These are phyloP conservation scores for Caenorhabditis drosophilae DNA, from an alignment of 2,888 invertebrate species.

Conservation along the genomic window DNA sequence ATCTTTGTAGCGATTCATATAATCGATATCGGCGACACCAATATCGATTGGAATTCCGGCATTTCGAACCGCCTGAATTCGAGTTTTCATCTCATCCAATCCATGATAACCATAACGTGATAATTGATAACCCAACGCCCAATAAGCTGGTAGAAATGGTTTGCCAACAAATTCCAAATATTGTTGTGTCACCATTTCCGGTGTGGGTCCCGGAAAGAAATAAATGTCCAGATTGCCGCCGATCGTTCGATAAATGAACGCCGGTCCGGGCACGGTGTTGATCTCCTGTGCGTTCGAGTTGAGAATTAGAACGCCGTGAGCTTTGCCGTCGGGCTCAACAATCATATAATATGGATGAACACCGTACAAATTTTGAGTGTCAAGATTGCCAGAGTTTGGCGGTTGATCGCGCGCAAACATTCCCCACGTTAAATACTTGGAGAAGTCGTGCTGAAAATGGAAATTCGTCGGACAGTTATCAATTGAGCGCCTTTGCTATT, in stretches of 20 bases:
- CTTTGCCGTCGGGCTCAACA: constrained; percentile 62
- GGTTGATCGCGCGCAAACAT: constrained; percentile 64
- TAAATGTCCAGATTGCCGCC: constrained; percentile 70
- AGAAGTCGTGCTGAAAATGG: constrained; percentile 61
- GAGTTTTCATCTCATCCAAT: constrained; percentile 50
- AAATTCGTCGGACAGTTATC: no score
- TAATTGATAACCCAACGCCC: constrained; percentile 69
- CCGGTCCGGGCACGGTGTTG: constrained; percentile 61
- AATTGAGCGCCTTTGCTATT: no score
- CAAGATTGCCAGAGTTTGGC: constrained; percentile 49
- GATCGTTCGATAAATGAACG: constrained; percentile 78
- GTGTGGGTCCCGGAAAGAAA: constrained; percentile 70
- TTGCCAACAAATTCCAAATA: constrained; percentile 58
- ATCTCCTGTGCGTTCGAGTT: constrained; percentile 66
- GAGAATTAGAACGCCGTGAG: constrained; percentile 64
- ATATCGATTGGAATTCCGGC: constrained; percentile 72
- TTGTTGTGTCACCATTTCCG: constrained; percentile 68
- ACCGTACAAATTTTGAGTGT: constrained; percentile 62
- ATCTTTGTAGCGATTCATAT: constrained; percentile 81
- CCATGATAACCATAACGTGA: constrained; percentile 61
- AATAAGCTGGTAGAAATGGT: constrained; percentile 68
- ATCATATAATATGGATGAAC: constrained; percentile 66
- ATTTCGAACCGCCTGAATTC: constrained; percentile 66
- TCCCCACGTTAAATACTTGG: constrained; percentile 60
- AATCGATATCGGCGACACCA: constrained; percentile 83